phyloP scores from a whole-genome alignment of 2,113 vertebrate genomes.

The Martes martes region DNA sequence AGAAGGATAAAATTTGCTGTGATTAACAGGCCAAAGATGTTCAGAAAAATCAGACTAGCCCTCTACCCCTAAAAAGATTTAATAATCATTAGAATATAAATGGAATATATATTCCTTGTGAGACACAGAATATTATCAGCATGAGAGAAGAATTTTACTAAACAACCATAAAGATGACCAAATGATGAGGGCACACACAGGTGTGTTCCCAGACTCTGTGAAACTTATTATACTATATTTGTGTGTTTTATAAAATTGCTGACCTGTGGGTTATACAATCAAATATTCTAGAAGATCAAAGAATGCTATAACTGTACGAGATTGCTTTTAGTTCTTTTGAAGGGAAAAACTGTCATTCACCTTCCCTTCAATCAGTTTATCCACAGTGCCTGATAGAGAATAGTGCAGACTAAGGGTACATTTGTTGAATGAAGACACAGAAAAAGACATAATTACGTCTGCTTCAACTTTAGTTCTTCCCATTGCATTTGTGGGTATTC shows the following conservation, averaged over 20 bases:
- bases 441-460: neutral
- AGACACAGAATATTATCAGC: neutral
- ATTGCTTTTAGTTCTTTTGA: neutral
- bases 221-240: neutral
- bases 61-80: neutral
- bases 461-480: neutral
- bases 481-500: neutral
- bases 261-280: neutral
- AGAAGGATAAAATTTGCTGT: neutral
- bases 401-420: too few relatives aligned
- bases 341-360: neutral
- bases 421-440: neutral
- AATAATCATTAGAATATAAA: neutral
- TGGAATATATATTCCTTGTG: neutral
- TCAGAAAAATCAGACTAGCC: neutral
- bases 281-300: neutral
- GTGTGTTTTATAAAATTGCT: neutral
- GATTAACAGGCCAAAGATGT: neutral
- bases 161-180: neutral
- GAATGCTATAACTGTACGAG: neutral
- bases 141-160: neutral
- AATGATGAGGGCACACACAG: neutral
- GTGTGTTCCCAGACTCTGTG: neutral
- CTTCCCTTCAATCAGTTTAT: neutral
- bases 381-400: neutral